Evolutionary conservation across 2,888 invertebrate species (phyloP), one percentile per base, ranked within the genome.

Genomic region (Orchestes rusci): DNA sequence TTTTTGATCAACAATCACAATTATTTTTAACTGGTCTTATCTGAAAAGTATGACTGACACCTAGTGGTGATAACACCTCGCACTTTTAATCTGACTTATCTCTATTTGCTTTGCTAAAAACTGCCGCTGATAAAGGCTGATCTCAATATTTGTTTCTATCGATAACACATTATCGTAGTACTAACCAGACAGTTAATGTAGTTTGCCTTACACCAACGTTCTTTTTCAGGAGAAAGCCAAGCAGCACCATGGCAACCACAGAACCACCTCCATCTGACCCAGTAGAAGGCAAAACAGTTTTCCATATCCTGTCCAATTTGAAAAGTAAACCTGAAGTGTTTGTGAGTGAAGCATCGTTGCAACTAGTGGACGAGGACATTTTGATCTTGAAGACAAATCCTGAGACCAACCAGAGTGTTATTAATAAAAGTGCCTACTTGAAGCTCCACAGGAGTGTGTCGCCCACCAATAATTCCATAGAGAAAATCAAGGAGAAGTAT

Each of bases 371-470:
- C 23, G 56, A 53, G 5, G 53, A 57, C 34, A 42, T 56, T 30
- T 45, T 53, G 12, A 48, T 59, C 41, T 19, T 55, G 15, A 42
- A 43, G 39, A 45, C 32, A 23, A 53, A 58, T 34, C 56, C 57
- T 5, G 43, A 30, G 16, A 57, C 52, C 3, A 50, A 53, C 15
- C 47, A 50, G 30, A 59, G 45, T 28, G 39, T 47, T 16, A 52
- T 60, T 8, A 60, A 61, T 28, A 57, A 53, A 45, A 33, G 53
- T 1, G 59, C 56, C 1, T 61, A 61, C 27, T 54, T 56, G 10
- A 59, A 59, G 40, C 45, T 61, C 10, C 61, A 61, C 27, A 54
- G 57, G 17, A 57, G 54, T 7, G 33, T 54, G 27, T 56, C 57
- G 2, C 48, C 57, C 3, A 45, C 50, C 15, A 49, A 56, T 36